Conservation (phyloP, 2,888 invertebrate genomes). For the Pollenia labialis region DNA sequence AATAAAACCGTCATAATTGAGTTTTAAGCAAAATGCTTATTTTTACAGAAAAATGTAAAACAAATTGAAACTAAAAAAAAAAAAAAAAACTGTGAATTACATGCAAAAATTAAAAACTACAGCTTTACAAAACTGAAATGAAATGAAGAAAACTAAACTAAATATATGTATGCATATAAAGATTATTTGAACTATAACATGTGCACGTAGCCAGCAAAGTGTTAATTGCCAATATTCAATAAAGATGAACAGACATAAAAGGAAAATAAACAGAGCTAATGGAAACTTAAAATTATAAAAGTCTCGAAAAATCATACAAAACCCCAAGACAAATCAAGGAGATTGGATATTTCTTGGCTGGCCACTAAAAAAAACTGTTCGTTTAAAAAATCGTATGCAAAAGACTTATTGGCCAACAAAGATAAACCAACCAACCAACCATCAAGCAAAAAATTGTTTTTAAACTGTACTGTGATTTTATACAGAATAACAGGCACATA, state of each 20-base stretch:
- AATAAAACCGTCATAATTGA: conserved; percentile 44
- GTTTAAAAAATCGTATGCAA: conserved; percentile 1
- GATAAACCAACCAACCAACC: conserved; percentile 36
- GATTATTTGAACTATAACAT: conserved; percentile 71
- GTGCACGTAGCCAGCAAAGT: conserved; percentile 69
- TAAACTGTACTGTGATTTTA: conserved; percentile 47
- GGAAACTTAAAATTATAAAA: conserved; percentile 31
- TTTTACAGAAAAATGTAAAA: conserved; percentile 36
- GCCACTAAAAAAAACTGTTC: neutral
- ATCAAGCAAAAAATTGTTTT: neutral
- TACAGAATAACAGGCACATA: conserved; percentile 22
- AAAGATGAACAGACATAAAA: conserved; percentile 29
- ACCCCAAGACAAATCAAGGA: conserved; percentile 43
- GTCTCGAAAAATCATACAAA: neutral
- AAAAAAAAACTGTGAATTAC: conserved; percentile 32
- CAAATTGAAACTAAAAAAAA: neutral
- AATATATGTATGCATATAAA: neutral
- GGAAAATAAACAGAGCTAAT: conserved; percentile 27
- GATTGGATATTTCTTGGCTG: conserved; percentile 4
- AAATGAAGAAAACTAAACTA: neutral
- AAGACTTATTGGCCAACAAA: conserved; percentile 46
- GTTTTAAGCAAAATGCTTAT: conserved; percentile 59
- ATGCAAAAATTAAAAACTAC: conserved; percentile 26
- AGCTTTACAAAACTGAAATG: neutral
- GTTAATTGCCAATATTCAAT: conserved; percentile 72